A percentile compares a stretch with the other conserved stretches of the same genome.
Evolutionary conservation across 1,140 invertebrate genomes (phyloP).

Genomic region (Megathymus violae): DNA sequence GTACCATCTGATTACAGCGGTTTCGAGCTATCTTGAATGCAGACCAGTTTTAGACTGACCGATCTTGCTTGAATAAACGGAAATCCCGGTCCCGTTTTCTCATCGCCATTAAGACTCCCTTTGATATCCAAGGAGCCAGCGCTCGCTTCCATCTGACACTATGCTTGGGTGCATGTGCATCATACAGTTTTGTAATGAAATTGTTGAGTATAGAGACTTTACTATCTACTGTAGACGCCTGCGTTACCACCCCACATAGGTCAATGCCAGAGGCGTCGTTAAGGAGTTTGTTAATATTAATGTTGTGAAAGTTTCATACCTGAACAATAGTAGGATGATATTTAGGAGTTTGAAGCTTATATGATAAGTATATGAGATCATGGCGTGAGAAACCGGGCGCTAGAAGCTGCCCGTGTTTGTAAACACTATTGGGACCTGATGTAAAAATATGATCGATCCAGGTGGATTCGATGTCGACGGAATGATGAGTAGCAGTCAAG

Average conservation of each 20-base stretch:
- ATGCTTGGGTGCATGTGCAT: conserved; percentile 6
- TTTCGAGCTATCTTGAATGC: too few species aligned
- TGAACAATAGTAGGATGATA: neutral
- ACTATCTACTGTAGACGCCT: neutral
- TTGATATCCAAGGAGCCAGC: neutral
- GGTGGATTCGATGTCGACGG: neutral
- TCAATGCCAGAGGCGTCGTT: conserved; percentile 3
- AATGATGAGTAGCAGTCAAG: conserved; percentile 26
- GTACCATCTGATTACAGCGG: too few species aligned
- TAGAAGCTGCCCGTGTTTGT: conserved; percentile 8
- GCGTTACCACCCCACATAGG: neutral
- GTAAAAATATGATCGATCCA: conserved; percentile 17
- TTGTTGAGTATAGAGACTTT: neutral
- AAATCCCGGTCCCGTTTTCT: too few species aligned
- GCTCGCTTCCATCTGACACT: neutral
- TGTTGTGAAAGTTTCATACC: conserved; percentile 3
- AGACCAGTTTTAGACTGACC: conserved; percentile 5
- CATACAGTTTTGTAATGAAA: neutral
- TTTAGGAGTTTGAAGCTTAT: conserved; percentile 14
- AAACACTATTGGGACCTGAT: neutral
- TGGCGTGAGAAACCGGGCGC: too few species aligned
- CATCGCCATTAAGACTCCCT: too few species aligned
- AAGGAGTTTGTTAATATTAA: neutral
- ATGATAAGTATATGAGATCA: too few species aligned
- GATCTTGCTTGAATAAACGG: too few species aligned